Percentiles rank a stretch among this genome's conserved stretches.
Conservation (phyloP, 2,888 invertebrate species). For the Macaria liturata region DNA sequence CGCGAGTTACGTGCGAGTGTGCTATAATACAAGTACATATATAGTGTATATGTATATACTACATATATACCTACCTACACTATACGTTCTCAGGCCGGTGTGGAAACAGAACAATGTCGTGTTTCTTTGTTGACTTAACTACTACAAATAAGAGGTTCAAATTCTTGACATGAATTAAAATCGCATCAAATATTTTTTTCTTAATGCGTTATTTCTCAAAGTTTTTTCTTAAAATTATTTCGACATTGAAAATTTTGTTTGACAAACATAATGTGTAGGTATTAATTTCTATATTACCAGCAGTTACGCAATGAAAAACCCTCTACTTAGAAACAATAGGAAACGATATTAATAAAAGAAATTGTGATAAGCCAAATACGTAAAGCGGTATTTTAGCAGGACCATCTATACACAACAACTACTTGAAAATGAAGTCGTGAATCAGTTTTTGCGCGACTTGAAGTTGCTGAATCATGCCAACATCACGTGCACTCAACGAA, state of each 20-base stretch:
- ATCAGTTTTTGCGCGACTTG: background rate
- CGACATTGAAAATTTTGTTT: too few species aligned
- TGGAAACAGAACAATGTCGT: slow-evolving; percentile 33
- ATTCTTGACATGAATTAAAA: slow-evolving; percentile 19
- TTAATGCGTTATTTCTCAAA: background rate
- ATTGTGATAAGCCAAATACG: too few species aligned
- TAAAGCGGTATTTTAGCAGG: background rate
- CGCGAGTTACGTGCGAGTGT: slow-evolving; percentile 31
- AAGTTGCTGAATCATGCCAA: background rate
- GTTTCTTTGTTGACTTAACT: slow-evolving; percentile 25
- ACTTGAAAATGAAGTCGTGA: background rate
- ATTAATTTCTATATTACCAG: too few species aligned
- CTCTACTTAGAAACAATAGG: too few species aligned
- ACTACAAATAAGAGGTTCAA: slow-evolving; percentile 19
- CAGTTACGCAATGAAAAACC: too few species aligned
- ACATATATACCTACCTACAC: slow-evolving; percentile 29
- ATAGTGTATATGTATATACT: background rate
- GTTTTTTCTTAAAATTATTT: too few species aligned
- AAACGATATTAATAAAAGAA: too few species aligned
- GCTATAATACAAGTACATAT: too few species aligned
- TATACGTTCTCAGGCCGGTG: slow-evolving; percentile 17
- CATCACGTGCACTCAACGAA: too few species aligned
- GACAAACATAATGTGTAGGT: too few species aligned
- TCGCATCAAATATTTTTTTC: slow-evolving; percentile 2
- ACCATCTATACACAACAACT: background rate